Conservation (phyloP, 2,113 vertebrate genomes). For the Barnardius zonarius region DNA sequence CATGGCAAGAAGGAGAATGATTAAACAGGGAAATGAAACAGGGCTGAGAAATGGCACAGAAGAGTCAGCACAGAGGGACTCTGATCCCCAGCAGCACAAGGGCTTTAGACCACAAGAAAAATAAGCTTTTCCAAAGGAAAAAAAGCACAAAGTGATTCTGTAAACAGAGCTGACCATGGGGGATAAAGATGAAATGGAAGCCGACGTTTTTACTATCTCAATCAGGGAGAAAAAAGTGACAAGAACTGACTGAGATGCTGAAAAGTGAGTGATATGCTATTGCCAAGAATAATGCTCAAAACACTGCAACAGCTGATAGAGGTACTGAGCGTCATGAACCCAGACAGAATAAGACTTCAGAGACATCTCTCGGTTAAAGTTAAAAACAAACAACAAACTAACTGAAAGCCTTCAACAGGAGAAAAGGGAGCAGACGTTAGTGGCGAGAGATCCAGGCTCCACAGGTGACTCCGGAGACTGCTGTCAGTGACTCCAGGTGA, state of each 20-base stretch:
- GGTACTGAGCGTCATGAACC: background rate
- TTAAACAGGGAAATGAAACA: conserved; percentile 44
- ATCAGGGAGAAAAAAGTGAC: conserved; percentile 32
- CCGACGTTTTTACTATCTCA: conserved; percentile 50
- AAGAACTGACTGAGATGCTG: conserved; percentile 5
- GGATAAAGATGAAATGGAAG: conserved; percentile 45
- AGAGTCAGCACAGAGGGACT: background rate
- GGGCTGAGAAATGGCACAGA: background rate
- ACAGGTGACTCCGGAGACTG: background rate
- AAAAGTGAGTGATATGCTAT: conserved; percentile 54
- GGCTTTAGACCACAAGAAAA: background rate
- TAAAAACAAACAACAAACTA: conserved; percentile 27
- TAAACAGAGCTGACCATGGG: conserved; percentile 41
- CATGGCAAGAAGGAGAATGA: conserved; percentile 9
- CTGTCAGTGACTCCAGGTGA: rapidly evolving
- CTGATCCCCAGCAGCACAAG: background rate
- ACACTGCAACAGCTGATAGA: conserved; percentile 51
- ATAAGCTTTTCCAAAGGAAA: background rate
- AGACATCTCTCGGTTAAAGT: conserved; percentile 15
- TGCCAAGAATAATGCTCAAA: conserved; percentile 51
- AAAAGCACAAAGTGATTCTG: background rate
- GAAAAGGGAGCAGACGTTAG: background rate
- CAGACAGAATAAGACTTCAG: conserved; percentile 34
- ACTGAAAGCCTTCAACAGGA: background rate
- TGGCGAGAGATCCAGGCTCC: background rate